A percentile compares a stretch with the other conserved stretches of the same genome.
Evolutionary conservation across 2,113 vertebrate genomes (phyloP).

Genomic region (Dryoscopus gambensis): DNA sequence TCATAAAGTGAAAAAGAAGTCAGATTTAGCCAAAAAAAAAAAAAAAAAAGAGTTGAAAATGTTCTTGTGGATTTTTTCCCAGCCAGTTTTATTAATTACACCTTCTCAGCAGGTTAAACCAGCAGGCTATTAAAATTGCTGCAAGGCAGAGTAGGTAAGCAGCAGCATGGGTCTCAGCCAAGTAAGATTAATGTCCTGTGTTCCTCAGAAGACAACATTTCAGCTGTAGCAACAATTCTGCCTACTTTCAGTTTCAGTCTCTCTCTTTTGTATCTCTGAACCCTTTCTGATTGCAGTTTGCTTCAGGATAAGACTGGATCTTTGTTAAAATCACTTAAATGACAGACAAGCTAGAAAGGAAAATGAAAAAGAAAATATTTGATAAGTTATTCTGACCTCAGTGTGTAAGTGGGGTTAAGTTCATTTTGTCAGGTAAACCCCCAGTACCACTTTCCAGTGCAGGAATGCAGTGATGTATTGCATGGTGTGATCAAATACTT

Average conservation of each 20-base stretch:
- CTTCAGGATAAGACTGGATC: not conserved
- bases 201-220: slow-evolving; percentile 20
- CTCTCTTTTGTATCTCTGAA: not conserved
- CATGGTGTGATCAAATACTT: not conserved
- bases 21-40: not conserved
- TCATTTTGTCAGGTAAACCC: not conserved
- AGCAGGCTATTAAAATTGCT: slow-evolving; percentile 50
- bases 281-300: not conserved
- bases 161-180: slow-evolving; percentile 7
- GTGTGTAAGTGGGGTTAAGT: not conserved
- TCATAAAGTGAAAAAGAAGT: not conserved
- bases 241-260: not conserved
- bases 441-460: not conserved
- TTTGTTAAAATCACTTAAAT: slow-evolving; percentile 36
- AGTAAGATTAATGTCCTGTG: slow-evolving; percentile 42
- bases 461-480: not conserved
- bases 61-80: not conserved
- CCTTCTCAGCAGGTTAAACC: slow-evolving; percentile 49
- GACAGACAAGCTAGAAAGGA: not conserved
- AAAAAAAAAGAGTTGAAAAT: not conserved
- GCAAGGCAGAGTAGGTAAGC: slow-evolving; percentile 43
- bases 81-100: slow-evolving; percentile 59
- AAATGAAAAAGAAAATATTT: not conserved
- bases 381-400: slow-evolving; percentile 11
- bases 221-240: slow-evolving; percentile 18